These are phyloP conservation scores for Mirza zaza DNA, from an alignment of 2,113 vertebrate species.

Conservation along the genomic window DNA sequence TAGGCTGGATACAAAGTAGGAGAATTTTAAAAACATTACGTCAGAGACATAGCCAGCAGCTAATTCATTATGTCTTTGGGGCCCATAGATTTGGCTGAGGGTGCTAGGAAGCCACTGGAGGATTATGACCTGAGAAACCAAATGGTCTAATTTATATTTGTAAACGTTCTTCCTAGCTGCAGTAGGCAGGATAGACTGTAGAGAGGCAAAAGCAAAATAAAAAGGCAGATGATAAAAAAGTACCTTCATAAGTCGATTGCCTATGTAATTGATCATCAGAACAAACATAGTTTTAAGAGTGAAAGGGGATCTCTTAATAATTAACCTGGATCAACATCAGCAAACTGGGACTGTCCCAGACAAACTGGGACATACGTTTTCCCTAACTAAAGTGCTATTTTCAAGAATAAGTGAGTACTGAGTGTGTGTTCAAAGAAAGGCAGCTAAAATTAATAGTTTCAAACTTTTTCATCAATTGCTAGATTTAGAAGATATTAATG, in stretches of 20 bases:
- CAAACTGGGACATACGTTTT: neutral
- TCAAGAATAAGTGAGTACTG: slow-evolving; percentile 25
- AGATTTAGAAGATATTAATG: slow-evolving; percentile 35
- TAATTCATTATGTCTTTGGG: neutral
- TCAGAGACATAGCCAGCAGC: neutral
- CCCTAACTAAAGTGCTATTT: slow-evolving; percentile 22
- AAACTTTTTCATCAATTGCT: neutral
- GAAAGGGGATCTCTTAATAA: neutral
- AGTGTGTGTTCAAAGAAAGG: slow-evolving; percentile 38
- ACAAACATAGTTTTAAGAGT: neutral
- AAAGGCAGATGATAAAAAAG: neutral
- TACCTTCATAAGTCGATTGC: neutral
- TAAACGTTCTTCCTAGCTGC: neutral
- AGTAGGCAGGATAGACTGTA: neutral
- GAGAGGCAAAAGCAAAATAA: neutral
- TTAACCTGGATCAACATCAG: neutral
- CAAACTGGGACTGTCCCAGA: neutral
- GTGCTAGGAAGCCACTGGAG: neutral
- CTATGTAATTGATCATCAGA: neutral
- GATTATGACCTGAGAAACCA: neutral
- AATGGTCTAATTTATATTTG: neutral
- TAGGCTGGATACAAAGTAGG: neutral
- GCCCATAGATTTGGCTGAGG: neutral
- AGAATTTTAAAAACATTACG: neutral
- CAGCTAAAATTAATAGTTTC: slow-evolving; percentile 14